Base-by-base conservation (phyloP, 1,140 invertebrate species). In the Tribolium castaneum region DNA sequence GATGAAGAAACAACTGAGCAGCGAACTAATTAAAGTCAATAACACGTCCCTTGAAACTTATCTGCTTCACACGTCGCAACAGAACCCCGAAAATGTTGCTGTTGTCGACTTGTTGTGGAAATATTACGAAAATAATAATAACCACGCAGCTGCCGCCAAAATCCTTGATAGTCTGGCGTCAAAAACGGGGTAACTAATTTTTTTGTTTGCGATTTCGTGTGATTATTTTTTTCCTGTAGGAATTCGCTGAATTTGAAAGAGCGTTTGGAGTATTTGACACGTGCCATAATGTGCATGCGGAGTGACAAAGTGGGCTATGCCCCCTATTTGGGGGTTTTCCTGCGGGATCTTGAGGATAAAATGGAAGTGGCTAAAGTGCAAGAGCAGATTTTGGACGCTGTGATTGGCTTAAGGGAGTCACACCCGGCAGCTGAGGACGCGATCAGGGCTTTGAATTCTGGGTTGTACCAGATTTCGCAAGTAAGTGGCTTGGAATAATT, bases 261-360 rank as follows among this genome's bases (percentile, higher is more conserved):
- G 85, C 91, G 97, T 59, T 91, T 98, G 30, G 94, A 95, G 83
- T 98, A 98, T 88, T 87, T 99, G 83, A 96, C 96, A 1, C 90
- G 97, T 81, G 97, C 97, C n/a, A 94, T 98, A 50, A 94, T 99
- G 88, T 98, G 97, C 86, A 94, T 97, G 90, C 92, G 97, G 83
- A 96, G 96, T 82, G 94, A 95, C 76, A 93, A 94, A 83, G 91
- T 92, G 49, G 94, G 93, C 9, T 92, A 92, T 50, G 94, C 93
- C 13, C 92, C 92, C 3, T 90, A 93, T 79, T 90, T 94, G 81
- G 95, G 96, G 2, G 93, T 98, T 81, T 94, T 98, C 80, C 88
- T 98, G 50, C 93, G 97, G 78, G 95, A 98, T 84, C 88, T 99
- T 34, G 97, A 99, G 87, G 98, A 99, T 87, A 96, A 97, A 87